phyloP scores from a whole-genome alignment of 2,888 invertebrate genomes.

The Stenichneumon culpator region DNA sequence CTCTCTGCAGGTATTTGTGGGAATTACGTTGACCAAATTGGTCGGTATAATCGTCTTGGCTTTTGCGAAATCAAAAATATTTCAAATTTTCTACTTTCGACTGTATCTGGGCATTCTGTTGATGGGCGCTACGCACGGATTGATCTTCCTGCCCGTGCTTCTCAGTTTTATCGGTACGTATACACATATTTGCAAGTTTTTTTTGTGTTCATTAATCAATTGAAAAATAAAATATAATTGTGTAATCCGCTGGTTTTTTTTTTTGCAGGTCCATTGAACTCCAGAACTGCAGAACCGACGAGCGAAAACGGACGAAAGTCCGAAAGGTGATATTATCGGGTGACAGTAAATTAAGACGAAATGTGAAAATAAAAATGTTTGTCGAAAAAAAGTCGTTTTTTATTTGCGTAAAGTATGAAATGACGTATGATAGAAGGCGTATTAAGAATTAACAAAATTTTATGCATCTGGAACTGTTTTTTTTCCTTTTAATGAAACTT shows the following conservation, averaged over 20 bases:
- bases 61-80: slow-evolving; percentile 96
- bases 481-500: slow-evolving; percentile 61
- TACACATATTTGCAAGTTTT: slow-evolving; percentile 12
- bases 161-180: slow-evolving; percentile 91
- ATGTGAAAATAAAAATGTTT: not conserved
- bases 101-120: slow-evolving; percentile 98
- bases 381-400: not conserved
- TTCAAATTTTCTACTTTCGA: slow-evolving; percentile 97
- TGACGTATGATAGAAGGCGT: not conserved
- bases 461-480: slow-evolving; percentile 52
- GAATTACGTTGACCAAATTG: slow-evolving; percentile 98
- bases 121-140: slow-evolving; percentile 95
- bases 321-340: not conserved
- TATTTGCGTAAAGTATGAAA: not conserved
- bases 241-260: slow-evolving; percentile 20
- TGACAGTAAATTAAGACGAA: not conserved
- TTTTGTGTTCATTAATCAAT: slow-evolving; percentile 15
- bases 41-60: slow-evolving; percentile 95
- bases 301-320: slow-evolving; percentile 6
- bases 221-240: not conserved
- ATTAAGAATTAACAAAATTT: slow-evolving; percentile 16
- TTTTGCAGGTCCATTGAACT: slow-evolving; percentile 69
- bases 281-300: not conserved
- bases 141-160: slow-evolving; percentile 96
- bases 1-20: slow-evolving; percentile 91